Conservation (phyloP, 2,888 invertebrate species). For the Stictocephala bisonia region DNA sequence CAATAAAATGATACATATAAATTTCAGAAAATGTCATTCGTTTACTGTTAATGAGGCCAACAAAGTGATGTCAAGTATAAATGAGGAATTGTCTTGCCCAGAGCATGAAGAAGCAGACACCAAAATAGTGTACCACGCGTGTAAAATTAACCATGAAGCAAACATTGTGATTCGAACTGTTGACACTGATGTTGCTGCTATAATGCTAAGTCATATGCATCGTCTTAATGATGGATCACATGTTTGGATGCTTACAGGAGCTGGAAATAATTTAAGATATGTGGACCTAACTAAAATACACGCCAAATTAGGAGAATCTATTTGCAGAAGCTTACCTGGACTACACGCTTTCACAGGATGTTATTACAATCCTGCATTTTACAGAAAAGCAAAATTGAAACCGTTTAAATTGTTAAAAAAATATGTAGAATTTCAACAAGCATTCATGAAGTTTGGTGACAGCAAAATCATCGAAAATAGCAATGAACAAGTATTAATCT, state of each 20-base stretch:
- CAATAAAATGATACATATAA: too few relatives aligned
- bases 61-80: too few relatives aligned
- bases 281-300: neutral
- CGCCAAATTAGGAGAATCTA: neutral
- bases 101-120: slow-evolving; percentile 58
- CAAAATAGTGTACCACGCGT: slow-evolving; percentile 53
- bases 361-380: slow-evolving; percentile 14
- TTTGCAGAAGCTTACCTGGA: neutral
- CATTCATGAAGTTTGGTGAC: neutral
- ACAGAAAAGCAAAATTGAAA: slow-evolving; percentile 10
- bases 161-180: slow-evolving; percentile 26
- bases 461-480: neutral
- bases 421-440: slow-evolving; percentile 15
- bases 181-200: slow-evolving; percentile 35
- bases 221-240: neutral
- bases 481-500: neutral
- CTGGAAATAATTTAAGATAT: neutral
- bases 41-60: too few relatives aligned
- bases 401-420: slow-evolving; percentile 7
- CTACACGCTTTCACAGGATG: slow-evolving; percentile 1
- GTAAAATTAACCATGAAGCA: slow-evolving; percentile 49
- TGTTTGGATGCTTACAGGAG: neutral
- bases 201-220: slow-evolving; percentile 20
- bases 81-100: slow-evolving; percentile 36
- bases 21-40: too few relatives aligned